Conservation (phyloP, 2,888 invertebrate species). For the Spisula subtruncata region DNA sequence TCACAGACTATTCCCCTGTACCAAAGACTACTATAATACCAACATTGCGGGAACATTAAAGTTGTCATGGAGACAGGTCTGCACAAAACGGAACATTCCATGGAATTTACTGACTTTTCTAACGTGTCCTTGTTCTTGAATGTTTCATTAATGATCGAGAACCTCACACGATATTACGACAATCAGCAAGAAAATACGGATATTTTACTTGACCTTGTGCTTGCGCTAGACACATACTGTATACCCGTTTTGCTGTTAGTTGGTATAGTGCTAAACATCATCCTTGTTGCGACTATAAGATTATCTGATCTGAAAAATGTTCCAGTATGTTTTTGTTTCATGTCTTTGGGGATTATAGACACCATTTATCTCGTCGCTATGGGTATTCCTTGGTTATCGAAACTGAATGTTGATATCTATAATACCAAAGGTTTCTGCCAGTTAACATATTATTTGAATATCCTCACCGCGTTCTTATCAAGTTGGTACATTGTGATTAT, state of each 20-base stretch:
- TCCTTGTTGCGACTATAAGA: constrained; percentile 59
- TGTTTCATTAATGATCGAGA: neutral
- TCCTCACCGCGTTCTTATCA: constrained; percentile 73
- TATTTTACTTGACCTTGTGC: neutral
- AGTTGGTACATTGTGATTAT: constrained; percentile 73
- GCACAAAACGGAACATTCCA: neutral
- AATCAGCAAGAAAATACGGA: neutral
- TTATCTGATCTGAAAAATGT: constrained; percentile 71
- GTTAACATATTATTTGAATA: constrained; percentile 71
- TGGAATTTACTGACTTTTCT: neutral
- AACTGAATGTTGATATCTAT: constrained; percentile 68
- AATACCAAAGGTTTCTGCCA: constrained; percentile 74
- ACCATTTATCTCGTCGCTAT: constrained; percentile 68
- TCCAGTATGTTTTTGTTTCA: constrained; percentile 67
- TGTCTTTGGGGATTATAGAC: constrained; percentile 70
- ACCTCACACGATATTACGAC: neutral
- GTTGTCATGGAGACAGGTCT: no score
- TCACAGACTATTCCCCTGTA: no score
- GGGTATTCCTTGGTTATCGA: constrained; percentile 73
- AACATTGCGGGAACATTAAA: no score
- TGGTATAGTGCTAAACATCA: constrained; percentile 69
- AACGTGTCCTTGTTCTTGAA: neutral
- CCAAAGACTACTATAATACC: no score
- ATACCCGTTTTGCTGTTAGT: constrained; percentile 68
- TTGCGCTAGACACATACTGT: constrained; percentile 31